Base-by-base conservation (phyloP, 2,797 vertebrate species). In the Lacerta viridis region DNA sequence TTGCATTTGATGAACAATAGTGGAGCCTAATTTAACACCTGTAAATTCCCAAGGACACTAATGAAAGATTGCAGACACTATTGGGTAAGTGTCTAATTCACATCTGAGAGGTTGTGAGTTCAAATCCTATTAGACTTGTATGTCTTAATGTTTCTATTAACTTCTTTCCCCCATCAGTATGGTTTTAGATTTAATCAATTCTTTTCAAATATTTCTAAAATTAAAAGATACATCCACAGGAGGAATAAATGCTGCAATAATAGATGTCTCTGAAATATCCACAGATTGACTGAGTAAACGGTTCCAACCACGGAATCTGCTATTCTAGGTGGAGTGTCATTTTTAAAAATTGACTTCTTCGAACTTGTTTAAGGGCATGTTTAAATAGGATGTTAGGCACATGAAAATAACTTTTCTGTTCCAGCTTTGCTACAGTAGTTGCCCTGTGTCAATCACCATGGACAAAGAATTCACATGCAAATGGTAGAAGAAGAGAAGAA, bases 1-100 rank as follows among this genome's bases (percentile, higher is more conserved):
- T 97, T 97, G 94, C 95, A 96, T 95, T 96, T 92, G 93, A 90
- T 80, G 95, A 96, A 95, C 84, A 59, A 93, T 92, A 96, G 92
- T 18, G 84, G 91, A 95, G 94, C 90, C 89, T 96, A 95, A 96
- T 96, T 96, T 96, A 97, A 96, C 94, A 95, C 95, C 96, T 97
- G 93, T 95, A 94, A 93, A 94, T 96, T 96, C 90, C 93, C 91
- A 84, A 20, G 6, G 90, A 95, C 92, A 94, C 92, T 93, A 96
- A 96, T 95, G 95, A 96, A 96, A 93, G 93, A 94, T 90, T 91
- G 81, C 76, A 69, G 90, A 93, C 93, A 89, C 92, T 89, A 93
- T 90, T 83, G 92, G 93, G 94, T 91, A 95, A 88, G 94, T 95
- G 95, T 95, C 93, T 93, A 95, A 96, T 94, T 96, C 93, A 74